phyloP scores from a whole-genome alignment of 2,888 invertebrate genomes.

The Mimas tiliae region DNA sequence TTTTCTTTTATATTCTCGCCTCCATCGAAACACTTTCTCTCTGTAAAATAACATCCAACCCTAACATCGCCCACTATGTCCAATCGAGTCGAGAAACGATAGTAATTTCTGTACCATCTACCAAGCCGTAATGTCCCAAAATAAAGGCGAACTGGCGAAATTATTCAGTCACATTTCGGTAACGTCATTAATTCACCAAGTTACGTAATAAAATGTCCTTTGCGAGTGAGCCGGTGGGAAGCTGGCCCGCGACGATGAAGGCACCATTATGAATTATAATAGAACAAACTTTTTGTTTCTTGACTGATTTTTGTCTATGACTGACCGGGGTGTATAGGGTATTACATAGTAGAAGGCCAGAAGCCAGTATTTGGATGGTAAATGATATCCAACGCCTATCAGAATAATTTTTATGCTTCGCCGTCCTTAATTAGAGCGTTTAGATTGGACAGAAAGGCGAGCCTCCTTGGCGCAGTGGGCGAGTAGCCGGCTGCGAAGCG shows the following conservation, averaged over 20 bases:
- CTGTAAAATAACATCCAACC: too few species aligned
- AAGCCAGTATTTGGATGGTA: too few species aligned
- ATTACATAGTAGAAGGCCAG: too few species aligned
- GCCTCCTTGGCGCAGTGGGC: too few species aligned
- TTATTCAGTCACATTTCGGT: conserved; percentile 22
- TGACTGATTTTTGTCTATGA: not conserved
- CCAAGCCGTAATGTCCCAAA: conserved; percentile 7
- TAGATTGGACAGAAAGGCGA: too few species aligned
- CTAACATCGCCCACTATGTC: too few species aligned
- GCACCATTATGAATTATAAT: not conserved
- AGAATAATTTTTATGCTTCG: too few species aligned
- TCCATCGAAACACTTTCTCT: too few species aligned
- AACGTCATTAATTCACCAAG: conserved; percentile 19
- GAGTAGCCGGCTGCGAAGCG: too few species aligned
- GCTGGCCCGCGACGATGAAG: not conserved
- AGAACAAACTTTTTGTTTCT: not conserved
- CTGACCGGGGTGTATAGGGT: not conserved
- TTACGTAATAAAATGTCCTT: conserved; percentile 20
- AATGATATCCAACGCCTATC: too few species aligned
- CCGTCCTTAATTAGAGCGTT: too few species aligned
- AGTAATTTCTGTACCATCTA: conserved; percentile 15
- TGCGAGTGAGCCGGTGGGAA: conserved; percentile 6
- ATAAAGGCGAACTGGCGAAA: conserved; percentile 22
- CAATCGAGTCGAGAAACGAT: not conserved
- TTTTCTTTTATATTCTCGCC: too few species aligned